Percentiles rank a stretch among this genome's conserved stretches.
phyloP scores from a whole-genome alignment of 2,888 invertebrate species.

The Bellardia bayeri region DNA sequence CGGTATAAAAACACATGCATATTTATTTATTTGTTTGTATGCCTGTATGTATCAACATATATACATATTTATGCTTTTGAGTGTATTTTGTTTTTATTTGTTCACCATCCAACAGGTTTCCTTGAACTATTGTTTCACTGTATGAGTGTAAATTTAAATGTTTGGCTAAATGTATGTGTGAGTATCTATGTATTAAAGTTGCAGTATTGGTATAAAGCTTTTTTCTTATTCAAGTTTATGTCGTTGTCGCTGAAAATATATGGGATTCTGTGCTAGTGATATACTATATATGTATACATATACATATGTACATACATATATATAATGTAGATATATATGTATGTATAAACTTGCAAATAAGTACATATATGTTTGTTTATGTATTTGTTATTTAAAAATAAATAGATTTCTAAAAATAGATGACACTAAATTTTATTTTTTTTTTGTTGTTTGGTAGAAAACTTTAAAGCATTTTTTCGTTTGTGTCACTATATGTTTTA shows the following conservation, averaged over 20 bases:
- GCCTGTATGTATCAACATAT: background rate
- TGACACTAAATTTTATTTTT: slow-evolving; percentile 47
- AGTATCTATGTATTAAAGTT: slow-evolving; percentile 27
- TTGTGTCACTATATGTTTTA: background rate
- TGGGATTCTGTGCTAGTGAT: background rate
- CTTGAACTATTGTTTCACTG: slow-evolving; percentile 63
- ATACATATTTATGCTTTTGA: background rate
- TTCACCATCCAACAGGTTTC: slow-evolving; percentile 64
- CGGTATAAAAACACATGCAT: too few species aligned
- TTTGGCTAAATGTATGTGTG: background rate
- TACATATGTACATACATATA: too few species aligned
- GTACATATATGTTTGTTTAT: background rate
- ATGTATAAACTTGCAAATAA: too few species aligned
- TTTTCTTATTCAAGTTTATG: slow-evolving; percentile 5
- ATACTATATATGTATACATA: background rate
- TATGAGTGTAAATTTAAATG: background rate
- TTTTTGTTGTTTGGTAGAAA: slow-evolving; percentile 8
- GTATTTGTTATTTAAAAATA: slow-evolving; percentile 53
- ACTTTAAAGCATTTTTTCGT: background rate
- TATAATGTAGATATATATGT: too few species aligned
- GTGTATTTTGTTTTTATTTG: background rate
- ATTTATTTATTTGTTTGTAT: too few species aligned
- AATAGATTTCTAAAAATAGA: slow-evolving; percentile 66
- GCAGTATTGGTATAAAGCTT: slow-evolving; percentile 46
- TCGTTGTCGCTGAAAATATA: slow-evolving; percentile 15